phyloP scores from a whole-genome alignment of 2,888 invertebrate genomes.

The Strigamia maritima region DNA sequence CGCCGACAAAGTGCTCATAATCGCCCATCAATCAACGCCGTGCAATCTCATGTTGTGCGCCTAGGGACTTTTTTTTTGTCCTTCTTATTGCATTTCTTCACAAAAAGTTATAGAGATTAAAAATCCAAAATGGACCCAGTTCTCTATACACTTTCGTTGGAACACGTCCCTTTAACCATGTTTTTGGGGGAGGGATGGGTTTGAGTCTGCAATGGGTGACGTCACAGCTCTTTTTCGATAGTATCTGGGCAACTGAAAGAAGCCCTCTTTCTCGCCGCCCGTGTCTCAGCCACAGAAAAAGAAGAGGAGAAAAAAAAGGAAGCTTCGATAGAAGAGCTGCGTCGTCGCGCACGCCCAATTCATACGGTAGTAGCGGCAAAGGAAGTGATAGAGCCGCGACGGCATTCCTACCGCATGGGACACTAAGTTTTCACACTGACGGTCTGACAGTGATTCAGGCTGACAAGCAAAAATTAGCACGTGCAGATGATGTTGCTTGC shows the following conservation, averaged over 20 bases:
- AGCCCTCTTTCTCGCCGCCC: conserved; percentile 10
- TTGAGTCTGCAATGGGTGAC: conserved; percentile 15
- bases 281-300: conserved; percentile 15
- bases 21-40: conserved; percentile 9
- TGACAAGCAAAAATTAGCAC: conserved; percentile 10
- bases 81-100: not conserved
- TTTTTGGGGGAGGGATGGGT: not conserved
- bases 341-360: conserved; percentile 10
- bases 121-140: not conserved
- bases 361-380: not conserved
- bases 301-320: not conserved
- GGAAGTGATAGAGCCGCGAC: not conserved
- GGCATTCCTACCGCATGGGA: conserved; percentile 1
- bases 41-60: not conserved
- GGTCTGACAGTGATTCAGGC: not conserved
- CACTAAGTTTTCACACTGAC: not conserved
- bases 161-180: not conserved
- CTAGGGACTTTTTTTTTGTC: not conserved
- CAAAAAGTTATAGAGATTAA: not conserved
- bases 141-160: not conserved
- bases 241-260: conserved; percentile 15
- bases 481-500: conserved; percentile 5
- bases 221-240: conserved; percentile 5
- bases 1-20: conserved; percentile 15
- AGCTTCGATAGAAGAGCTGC: conserved; percentile 15